Conservation (phyloP, 1,140 invertebrate genomes). For the Sogatella furcifera region DNA sequence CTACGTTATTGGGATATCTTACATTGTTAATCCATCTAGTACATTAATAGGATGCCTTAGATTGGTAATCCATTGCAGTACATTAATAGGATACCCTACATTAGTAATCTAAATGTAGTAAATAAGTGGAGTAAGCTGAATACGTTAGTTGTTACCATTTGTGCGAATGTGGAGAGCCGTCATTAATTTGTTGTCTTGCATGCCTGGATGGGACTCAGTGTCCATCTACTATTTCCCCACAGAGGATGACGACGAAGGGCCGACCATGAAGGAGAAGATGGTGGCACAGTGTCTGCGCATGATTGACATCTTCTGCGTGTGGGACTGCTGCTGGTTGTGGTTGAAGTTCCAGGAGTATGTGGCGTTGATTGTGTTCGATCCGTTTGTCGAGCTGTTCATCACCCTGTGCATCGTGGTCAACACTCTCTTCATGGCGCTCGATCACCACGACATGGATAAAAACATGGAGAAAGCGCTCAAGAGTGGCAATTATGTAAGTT, state of each 20-base stretch:
- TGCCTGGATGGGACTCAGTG: slow-evolving; percentile 42
- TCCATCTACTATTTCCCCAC: slow-evolving; percentile 88
- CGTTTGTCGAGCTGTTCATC: slow-evolving; percentile 96
- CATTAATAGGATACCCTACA: too few relatives aligned
- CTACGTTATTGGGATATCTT: too few relatives aligned
- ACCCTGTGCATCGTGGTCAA: slow-evolving; percentile 97
- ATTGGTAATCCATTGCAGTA: too few relatives aligned
- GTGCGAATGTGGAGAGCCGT: too few relatives aligned
- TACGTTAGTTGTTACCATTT: too few relatives aligned
- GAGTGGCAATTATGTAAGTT: slow-evolving; percentile 88
- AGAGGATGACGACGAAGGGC: slow-evolving; percentile 83
- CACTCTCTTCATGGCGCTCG: slow-evolving; percentile 95
- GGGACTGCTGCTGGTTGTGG: slow-evolving; percentile 92
- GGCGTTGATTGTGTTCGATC: slow-evolving; percentile 89
- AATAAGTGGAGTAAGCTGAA: too few relatives aligned
- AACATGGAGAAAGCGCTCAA: slow-evolving; percentile 75
- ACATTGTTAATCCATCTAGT: too few relatives aligned
- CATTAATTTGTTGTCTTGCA: too few relatives aligned
- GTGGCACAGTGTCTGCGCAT: slow-evolving; percentile 60
- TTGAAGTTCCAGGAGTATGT: slow-evolving; percentile 82
- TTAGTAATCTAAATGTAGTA: too few relatives aligned
- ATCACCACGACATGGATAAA: slow-evolving; percentile 88
- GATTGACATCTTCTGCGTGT: slow-evolving; percentile 90
- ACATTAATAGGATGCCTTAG: too few relatives aligned
- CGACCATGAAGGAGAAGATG: slow-evolving; percentile 75